Conservation (phyloP, 2,113 vertebrate genomes). For the Myiozetetes cayanensis region DNA sequence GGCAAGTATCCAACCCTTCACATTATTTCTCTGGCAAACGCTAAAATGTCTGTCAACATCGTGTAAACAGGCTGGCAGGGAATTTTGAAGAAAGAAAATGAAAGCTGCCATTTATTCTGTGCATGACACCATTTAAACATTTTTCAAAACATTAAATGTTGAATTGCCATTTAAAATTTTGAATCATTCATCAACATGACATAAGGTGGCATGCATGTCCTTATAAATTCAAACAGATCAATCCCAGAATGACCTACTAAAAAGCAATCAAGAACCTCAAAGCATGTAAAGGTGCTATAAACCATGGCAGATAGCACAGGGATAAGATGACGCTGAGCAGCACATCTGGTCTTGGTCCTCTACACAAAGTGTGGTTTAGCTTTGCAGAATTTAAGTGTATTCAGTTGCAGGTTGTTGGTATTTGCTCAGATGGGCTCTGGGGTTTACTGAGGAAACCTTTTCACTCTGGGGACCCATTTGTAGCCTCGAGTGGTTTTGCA, state of each 20-base stretch:
- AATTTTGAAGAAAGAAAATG: conserved; percentile 64
- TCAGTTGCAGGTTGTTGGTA: background rate
- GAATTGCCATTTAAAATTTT: conserved; percentile 62
- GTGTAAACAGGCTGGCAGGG: conserved; percentile 34
- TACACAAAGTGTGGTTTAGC: background rate
- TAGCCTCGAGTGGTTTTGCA: background rate
- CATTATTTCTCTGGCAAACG: conserved; percentile 67
- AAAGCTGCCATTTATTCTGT: conserved; percentile 65
- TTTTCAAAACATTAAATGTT: conserved; percentile 54
- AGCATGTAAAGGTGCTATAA: conserved; percentile 33
- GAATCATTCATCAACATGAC: conserved; percentile 44
- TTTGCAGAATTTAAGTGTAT: background rate
- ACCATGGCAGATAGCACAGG: background rate
- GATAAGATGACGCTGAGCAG: background rate
- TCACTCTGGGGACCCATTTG: background rate
- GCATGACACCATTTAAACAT: conserved; percentile 57
- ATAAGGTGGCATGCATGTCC: conserved; percentile 26
- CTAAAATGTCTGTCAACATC: conserved; percentile 65
- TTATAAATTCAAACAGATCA: conserved; percentile 55
- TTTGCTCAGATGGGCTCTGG: background rate
- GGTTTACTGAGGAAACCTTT: background rate
- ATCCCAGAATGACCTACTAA: conserved; percentile 52
- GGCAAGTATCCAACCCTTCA: conserved; percentile 49
- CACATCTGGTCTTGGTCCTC: background rate
- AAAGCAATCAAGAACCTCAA: conserved; percentile 43